A percentile compares a stretch with the other conserved stretches of the same genome.
These are phyloP conservation scores for Hymenopus coronatus DNA, from an alignment of 2,888 invertebrate species.

Conservation along the genomic window DNA sequence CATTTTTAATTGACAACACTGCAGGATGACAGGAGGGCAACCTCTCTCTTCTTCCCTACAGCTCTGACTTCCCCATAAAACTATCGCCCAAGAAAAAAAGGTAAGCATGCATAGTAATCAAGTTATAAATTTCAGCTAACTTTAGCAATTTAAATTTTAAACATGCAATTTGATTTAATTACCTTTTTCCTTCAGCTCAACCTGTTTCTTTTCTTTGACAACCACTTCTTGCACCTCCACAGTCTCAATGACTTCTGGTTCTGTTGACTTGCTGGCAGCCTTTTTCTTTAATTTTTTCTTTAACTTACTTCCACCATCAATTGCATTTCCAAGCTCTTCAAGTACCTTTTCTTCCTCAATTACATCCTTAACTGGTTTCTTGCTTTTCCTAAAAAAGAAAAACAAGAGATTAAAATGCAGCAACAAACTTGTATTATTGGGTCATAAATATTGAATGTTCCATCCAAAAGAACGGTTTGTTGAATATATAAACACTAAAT, in stretches of 20 bases:
- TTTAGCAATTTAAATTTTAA: too few relatives aligned
- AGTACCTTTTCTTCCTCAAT: conserved; percentile 27
- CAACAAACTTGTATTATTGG: background rate
- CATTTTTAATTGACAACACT: too few relatives aligned
- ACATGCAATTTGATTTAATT: background rate
- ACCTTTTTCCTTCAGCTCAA: conserved; percentile 7
- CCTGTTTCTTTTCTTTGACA: background rate
- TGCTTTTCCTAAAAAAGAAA: background rate
- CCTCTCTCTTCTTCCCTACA: too few relatives aligned
- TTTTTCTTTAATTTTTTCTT: conserved; percentile 56
- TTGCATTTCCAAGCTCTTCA: conserved; percentile 29
- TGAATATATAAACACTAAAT: too few relatives aligned
- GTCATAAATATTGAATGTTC: too few relatives aligned
- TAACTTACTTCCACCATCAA: conserved; percentile 38
- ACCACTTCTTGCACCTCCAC: background rate
- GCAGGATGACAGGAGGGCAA: too few relatives aligned
- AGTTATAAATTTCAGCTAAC: too few relatives aligned
- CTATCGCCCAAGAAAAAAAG: too few relatives aligned
- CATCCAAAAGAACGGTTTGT: too few relatives aligned
- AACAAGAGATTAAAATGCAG: background rate
- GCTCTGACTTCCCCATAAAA: too few relatives aligned
- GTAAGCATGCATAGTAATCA: too few relatives aligned
- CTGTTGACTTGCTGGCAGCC: conserved; percentile 42
- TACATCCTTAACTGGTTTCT: background rate
- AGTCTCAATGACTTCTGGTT: background rate